A percentile compares a stretch with the other conserved stretches of the same genome.
These are phyloP conservation scores for Tryphoninae sp. DNA, from an alignment of 2,888 invertebrate genomes.

Conservation along the genomic window DNA sequence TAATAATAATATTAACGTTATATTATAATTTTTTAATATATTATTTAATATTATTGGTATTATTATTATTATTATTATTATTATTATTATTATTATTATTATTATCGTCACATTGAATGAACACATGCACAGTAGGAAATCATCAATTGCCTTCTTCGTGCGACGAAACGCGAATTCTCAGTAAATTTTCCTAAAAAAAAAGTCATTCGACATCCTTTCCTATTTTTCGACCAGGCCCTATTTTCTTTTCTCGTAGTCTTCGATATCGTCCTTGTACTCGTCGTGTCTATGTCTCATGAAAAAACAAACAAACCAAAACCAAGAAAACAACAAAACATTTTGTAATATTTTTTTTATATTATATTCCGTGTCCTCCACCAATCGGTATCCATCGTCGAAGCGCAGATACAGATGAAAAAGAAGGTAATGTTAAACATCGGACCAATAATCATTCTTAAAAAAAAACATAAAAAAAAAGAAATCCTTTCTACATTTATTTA, in stretches of 20 bases:
- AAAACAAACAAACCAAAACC: background rate
- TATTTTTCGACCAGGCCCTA: background rate
- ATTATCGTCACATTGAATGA: conserved; percentile 12
- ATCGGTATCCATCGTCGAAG: conserved; percentile 74
- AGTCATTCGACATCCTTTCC: background rate
- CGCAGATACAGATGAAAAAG: conserved; percentile 76
- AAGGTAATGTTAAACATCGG: conserved; percentile 73
- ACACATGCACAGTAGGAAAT: conserved; percentile 41
- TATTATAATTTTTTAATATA: conserved; percentile 2
- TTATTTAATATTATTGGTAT: conserved; percentile 5
- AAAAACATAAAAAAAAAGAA: conserved; percentile 24
- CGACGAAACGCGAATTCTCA: conserved; percentile 10
- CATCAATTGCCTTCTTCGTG: conserved; percentile 21
- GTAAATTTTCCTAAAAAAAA: background rate
- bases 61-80: conserved; percentile 4
- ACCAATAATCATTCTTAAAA: conserved; percentile 66
- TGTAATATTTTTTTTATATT: conserved; percentile 72
- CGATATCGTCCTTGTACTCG: conserved; percentile 51
- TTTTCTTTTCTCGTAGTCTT: conserved; percentile 43
- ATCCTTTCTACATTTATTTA: conserved; percentile 6
- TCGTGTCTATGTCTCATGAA: conserved; percentile 30
- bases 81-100: conserved; percentile 15
- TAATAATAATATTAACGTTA: conserved; percentile 1
- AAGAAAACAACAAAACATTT: conserved; percentile 36
- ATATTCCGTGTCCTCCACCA: conserved; percentile 71